Evolutionary conservation across 2,888 invertebrate genomes (phyloP), one percentile per base, ranked within the genome.

Genomic region (Silvanus unidentatus): DNA sequence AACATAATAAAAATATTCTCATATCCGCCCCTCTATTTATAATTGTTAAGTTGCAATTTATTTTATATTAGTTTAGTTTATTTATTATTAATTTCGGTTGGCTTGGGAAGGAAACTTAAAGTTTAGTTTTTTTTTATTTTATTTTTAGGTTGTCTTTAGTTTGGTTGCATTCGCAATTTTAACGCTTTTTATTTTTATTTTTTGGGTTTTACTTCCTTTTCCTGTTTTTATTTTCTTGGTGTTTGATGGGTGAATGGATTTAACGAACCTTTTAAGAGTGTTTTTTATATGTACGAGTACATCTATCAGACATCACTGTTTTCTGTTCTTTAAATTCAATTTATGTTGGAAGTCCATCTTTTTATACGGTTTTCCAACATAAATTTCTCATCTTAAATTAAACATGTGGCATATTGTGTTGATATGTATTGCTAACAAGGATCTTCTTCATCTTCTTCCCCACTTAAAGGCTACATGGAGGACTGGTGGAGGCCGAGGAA

Each of bases 401-500:
- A 22, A 22, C 8, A 22, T 22, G 22, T 32, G 32, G 13, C 32
- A 32, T 32, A 12, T 32, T n/a, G 32, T 32, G 13, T 32, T 22
- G 22, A 37, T 37, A 37, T 37, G 37, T 37, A 12, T 37, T 69
- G 71, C 72, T 73, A 72, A 73, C 71, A 80, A 80, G 80, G 79
- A 78, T 77, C 79, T 76, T 78, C 79, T 76, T 75, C 76, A 72
- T 77, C 77, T 74, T 88, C 90, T 81, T 87, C 88, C 78, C 84
- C 85, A 77, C 86, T 89, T 87, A 87, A 88, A 92, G 91, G 91
- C 84, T 92, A 91, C 86, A 90, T 89, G 88, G 92, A 93, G 87
- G 91, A 92, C 81, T 92, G 92, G 92, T 92, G 91, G 90, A 86
- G 91, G 80, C 92, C 92, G 74, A 84, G 92, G 74, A 92, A 92